Evolutionary conservation across 2,888 invertebrate species (phyloP), one percentile per base, ranked within the genome.

Genomic region (Drosophila mercatorum): DNA sequence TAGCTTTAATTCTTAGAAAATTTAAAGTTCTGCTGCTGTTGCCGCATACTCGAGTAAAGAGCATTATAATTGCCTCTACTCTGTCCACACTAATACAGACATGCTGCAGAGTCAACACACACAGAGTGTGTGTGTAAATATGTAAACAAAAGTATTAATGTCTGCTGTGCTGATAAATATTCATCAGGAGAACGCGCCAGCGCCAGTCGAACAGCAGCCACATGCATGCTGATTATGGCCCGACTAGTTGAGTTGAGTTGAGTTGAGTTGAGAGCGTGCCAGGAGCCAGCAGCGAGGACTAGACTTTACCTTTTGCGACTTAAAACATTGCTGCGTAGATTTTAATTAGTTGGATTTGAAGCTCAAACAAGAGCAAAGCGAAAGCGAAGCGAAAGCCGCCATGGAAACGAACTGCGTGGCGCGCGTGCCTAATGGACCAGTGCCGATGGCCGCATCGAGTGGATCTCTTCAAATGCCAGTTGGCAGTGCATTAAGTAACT

Each of bases 291-390:
- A 10, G 10, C 34, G 10, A 34, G 10, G 49, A 51, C 31, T 49
- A 62, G 80, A 72, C 72, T 68, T 68, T 58, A 66, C 68, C 72
- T 71, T 72, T 62, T 62, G 71, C 63, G 79, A 40, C 71, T 75
- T 65, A 46, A 71, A 83, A 83, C 72, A 68, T 64, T 78, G 65
- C 86, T 84, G 84, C 74, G 72, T 88, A 88, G 73, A 86, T 87
- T 84, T 84, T 88, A 84, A 88, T 84, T 84, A 84, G 89, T 31
- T 74, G 87, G 89, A 87, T 84, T 88, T 88, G 64, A 59, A 70
- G 83, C 81, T 69, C 81, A 83, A 86, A 83, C 87, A 75, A 49
- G 51, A 22, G 40, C 28, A 38, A 56, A 61, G 58, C 61, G 49
- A 44, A 14, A 10, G 2, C 22, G 22, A 22, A 1, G 57, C 55